Percentiles rank a stretch among this genome's conserved stretches.
phyloP scores from a whole-genome alignment of 2,797 vertebrate species.

The Tamandua tetradactyla region DNA sequence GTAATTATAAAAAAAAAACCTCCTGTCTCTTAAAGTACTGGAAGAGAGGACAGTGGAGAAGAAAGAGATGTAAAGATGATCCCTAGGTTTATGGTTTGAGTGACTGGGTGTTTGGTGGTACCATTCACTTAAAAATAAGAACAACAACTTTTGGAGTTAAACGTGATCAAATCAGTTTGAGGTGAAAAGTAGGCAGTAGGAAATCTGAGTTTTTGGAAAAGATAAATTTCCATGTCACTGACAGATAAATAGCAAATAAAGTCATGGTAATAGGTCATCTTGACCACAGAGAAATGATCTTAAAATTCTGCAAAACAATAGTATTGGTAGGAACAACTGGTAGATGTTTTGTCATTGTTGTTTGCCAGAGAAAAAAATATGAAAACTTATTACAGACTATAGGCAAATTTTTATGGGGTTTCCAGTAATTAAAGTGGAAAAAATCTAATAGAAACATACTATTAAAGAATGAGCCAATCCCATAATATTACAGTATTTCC shows the following conservation, averaged over 20 bases:
- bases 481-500: background rate
- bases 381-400: background rate
- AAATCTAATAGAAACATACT: background rate
- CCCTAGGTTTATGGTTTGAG: background rate
- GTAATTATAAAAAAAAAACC: background rate
- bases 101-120: background rate
- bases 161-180: background rate
- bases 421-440: background rate
- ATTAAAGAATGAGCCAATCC: slow-evolving; percentile 23
- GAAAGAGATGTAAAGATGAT: background rate
- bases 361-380: background rate
- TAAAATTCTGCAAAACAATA: background rate
- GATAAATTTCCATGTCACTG: background rate
- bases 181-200: background rate
- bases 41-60: background rate
- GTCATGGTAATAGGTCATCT: background rate
- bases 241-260: background rate
- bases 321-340: background rate
- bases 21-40: background rate
- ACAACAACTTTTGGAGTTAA: background rate
- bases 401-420: background rate
- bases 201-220: background rate
- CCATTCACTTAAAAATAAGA: background rate
- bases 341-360: background rate
- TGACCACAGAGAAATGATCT: background rate